Evolutionary conservation across 2,113 vertebrate genomes (phyloP), one percentile per base, ranked within the genome.

Genomic region (Prochilodus magdalenae): DNA sequence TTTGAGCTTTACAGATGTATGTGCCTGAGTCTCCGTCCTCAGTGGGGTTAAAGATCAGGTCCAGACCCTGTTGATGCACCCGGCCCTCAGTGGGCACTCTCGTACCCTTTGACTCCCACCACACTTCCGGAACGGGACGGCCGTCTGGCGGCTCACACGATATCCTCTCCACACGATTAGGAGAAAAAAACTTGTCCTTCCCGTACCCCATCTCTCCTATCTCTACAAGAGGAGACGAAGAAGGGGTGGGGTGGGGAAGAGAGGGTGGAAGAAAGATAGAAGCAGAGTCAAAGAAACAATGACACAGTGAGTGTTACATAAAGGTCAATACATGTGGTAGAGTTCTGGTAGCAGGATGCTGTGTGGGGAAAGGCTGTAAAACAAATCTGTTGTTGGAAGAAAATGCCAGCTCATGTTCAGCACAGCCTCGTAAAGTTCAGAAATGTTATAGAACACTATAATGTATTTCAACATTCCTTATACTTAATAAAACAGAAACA

Each of bases 1-100:
- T 99, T 74, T 92, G 90, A 0, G 97, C 97, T 1, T 95, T 90
- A 40, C 98, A 99, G 0, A 91, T 95, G 87, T 98, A 99, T n/a
- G 87, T 74, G 0, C 97, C 98, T 0, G 97, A 94, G 10, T 99
- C 98, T 0, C 71, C 89, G 81, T 91, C 94, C 0, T 89, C 82
- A 0, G 94, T 94, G 18, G 89, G 92, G 59, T 91, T 92, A 84
- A 98, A 98, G 78, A 98, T 73, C 5, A 99, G 93, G 16, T 96
- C 92, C 0, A 89, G 89, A 29, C 86, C 95, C 13, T 94, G 93
- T 86, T 98, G 97, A 87, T 92, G 80, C 75, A 99, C 96, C 20
- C 96, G 89, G 83, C 96, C 97, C 30, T 94, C 82, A 0, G 89
- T 0, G 2, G 96, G 93, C 59, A 99, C 87, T 0, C 81, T 90